Percentiles rank a stretch among this genome's conserved stretches.
Conservation (phyloP, 2,888 invertebrate genomes). For the Dynastes hyllus region DNA sequence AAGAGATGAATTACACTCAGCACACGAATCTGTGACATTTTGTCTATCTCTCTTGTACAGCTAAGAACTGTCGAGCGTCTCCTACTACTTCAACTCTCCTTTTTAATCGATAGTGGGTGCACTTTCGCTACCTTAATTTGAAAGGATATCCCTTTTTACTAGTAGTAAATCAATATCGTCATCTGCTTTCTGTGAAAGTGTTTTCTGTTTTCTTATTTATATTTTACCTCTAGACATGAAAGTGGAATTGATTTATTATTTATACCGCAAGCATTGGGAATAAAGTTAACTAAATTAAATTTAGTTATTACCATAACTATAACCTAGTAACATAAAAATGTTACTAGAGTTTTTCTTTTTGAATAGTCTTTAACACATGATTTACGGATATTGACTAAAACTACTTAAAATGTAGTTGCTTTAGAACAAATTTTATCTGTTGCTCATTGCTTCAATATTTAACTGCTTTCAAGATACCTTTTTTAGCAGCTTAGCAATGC, state of each 20-base stretch:
- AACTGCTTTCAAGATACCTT: too few relatives aligned
- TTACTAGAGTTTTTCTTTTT: too few relatives aligned
- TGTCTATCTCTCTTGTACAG: not conserved
- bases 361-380: too few relatives aligned
- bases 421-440: too few relatives aligned
- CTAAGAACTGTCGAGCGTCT: too few relatives aligned
- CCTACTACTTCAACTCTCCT: too few relatives aligned
- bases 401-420: too few relatives aligned
- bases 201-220: slow-evolving; percentile 1
- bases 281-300: not conserved
- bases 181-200: not conserved
- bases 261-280: not conserved
- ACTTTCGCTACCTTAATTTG: slow-evolving; percentile 2
- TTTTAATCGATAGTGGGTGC: not conserved
- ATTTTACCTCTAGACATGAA: not conserved
- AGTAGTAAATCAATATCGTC: not conserved
- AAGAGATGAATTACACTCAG: not conserved
- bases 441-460: too few relatives aligned
- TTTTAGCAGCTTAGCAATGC: too few relatives aligned
- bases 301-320: too few relatives aligned
- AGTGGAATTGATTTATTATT: not conserved
- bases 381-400: too few relatives aligned
- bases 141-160: not conserved
- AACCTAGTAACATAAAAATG: too few relatives aligned
- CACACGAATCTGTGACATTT: not conserved